phyloP scores from a whole-genome alignment of 2,888 invertebrate species.

The Mycalesis mineus region DNA sequence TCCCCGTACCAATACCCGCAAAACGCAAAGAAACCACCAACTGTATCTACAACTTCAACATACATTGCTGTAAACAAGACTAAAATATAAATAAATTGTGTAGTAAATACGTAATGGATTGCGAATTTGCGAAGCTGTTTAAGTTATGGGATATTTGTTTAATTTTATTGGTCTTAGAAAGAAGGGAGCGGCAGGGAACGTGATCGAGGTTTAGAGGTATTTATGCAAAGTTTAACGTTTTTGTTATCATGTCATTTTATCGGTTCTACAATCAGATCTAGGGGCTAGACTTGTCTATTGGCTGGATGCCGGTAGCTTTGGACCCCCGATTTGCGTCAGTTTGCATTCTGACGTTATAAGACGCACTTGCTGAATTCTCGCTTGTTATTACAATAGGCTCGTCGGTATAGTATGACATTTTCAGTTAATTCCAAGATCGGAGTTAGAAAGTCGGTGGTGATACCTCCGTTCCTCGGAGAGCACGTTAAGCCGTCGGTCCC shows the following conservation, averaged over 20 bases:
- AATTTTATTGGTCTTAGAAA: conserved; percentile 34
- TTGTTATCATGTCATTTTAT: conserved; percentile 41
- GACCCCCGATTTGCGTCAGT: conserved; percentile 1
- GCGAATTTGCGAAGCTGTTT: conserved; percentile 3
- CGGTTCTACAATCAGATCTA: conserved; percentile 33
- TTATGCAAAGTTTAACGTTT: conserved; percentile 59
- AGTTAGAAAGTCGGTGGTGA: no score
- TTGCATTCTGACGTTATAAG: neutral
- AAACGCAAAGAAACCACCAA: conserved; percentile 19
- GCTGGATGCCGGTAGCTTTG: conserved; percentile 11
- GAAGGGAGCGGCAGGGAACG: conserved; percentile 51
- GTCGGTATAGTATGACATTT: no score
- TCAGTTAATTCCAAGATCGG: no score
- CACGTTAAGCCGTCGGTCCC: no score
- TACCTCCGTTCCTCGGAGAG: no score
- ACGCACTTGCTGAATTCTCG: no score
- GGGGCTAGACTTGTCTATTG: conserved; percentile 17
- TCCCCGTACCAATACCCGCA: conserved; percentile 37
- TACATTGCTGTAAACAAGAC: conserved; percentile 32
- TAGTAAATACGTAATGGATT: conserved; percentile 32
- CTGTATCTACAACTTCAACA: conserved; percentile 16
- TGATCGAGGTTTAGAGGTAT: conserved; percentile 62
- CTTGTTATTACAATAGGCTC: no score
- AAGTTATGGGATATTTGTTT: conserved; percentile 18
- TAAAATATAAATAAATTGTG: no score